Conservation (phyloP, 2,797 vertebrate genomes). For the Falco rusticolus region DNA sequence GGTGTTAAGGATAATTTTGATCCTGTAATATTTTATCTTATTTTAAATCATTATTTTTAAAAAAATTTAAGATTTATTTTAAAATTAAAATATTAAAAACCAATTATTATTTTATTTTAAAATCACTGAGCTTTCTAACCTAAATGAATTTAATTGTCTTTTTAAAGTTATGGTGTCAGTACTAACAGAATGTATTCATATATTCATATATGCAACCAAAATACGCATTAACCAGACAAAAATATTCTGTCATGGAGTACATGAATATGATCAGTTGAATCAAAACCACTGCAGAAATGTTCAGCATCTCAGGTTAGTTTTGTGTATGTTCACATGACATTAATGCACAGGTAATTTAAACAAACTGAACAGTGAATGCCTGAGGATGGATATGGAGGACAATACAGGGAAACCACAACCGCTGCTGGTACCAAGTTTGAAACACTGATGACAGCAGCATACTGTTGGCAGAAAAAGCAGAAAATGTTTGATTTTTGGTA, state of each 20-base stretch:
- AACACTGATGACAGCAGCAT: neutral
- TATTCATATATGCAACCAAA: neutral
- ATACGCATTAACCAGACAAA: neutral
- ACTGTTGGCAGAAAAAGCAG: neutral
- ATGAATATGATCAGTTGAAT: neutral
- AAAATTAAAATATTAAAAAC: neutral
- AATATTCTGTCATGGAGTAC: neutral
- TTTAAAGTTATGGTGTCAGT: neutral
- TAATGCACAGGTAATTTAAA: neutral
- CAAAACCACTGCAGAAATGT: neutral
- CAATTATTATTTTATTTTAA: neutral
- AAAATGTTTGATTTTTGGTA: neutral
- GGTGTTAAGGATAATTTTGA: constrained; percentile 24
- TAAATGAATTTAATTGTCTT: neutral
- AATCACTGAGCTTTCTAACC: constrained; percentile 1
- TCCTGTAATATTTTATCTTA: neutral
- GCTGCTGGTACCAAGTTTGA: neutral
- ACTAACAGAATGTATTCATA: neutral
- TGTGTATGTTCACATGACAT: neutral
- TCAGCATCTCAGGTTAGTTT: neutral
- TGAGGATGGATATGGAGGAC: neutral
- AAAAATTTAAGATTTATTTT: no score
- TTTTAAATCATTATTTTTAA: no score
- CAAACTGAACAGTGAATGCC: neutral
- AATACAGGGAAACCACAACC: neutral